These are phyloP conservation scores for Chitala chitala DNA, from an alignment of 2,113 vertebrate species.

Conservation along the genomic window DNA sequence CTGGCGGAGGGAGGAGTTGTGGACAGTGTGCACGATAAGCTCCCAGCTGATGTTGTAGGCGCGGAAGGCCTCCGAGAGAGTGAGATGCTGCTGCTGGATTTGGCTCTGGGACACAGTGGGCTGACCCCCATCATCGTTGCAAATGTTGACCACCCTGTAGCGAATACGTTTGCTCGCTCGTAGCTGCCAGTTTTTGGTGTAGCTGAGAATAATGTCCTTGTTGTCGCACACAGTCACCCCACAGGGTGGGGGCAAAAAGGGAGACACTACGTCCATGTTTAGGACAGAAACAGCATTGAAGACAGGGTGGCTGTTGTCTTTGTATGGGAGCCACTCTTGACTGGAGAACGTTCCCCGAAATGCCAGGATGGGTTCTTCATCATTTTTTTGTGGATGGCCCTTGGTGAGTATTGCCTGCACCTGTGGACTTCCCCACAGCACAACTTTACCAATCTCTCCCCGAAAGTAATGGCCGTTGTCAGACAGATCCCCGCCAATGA, in stretches of 20 bases:
- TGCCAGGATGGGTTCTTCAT: conserved; percentile 34
- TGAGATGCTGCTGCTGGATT: conserved; percentile 74
- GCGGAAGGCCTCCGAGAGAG: conserved; percentile 70
- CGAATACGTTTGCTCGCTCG: conserved; percentile 68
- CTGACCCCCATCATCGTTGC: conserved; percentile 60
- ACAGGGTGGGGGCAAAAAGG: conserved; percentile 70
- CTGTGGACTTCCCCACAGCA: conserved; percentile 65
- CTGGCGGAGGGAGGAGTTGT: conserved; percentile 75
- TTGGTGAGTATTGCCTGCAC: conserved; percentile 66
- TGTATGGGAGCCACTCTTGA: conserved; percentile 68
- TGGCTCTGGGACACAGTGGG: conserved; percentile 75
- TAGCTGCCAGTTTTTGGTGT: conserved; percentile 78
- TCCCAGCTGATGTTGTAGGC: conserved; percentile 88
- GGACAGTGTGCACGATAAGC: conserved; percentile 64
- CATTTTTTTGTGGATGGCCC: conserved; percentile 39
- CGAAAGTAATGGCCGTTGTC: conserved; percentile 67
- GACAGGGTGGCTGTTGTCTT: conserved; percentile 63
- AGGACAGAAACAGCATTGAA: conserved; percentile 59
- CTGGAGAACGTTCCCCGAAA: conserved; percentile 62
- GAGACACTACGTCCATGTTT: conserved; percentile 56
- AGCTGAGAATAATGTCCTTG: conserved; percentile 74
- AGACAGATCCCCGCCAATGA: conserved; percentile 80
- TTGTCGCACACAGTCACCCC: conserved; percentile 86
- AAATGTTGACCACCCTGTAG: conserved; percentile 83
- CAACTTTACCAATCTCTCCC: conserved; percentile 72